These are phyloP conservation scores for Malurus leucopterus DNA, from an alignment of 2,797 vertebrate species.

Conservation along the genomic window DNA sequence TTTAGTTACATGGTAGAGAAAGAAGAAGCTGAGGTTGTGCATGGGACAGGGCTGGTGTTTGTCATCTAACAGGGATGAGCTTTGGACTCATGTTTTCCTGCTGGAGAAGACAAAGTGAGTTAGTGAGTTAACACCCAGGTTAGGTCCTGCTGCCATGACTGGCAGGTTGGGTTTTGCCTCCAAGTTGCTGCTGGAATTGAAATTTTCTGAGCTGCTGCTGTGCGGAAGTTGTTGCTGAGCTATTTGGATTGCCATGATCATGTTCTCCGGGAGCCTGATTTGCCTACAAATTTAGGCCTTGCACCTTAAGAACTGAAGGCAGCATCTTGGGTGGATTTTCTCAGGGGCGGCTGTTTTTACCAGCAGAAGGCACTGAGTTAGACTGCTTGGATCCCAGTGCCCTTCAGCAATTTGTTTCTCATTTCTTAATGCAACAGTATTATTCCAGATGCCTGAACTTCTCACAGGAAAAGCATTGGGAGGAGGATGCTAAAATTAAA, in stretches of 20 bases:
- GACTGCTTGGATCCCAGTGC: background rate
- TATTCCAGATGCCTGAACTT: background rate
- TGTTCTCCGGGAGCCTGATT: background rate
- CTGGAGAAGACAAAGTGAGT: background rate
- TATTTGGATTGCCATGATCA: background rate
- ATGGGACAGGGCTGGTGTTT: background rate
- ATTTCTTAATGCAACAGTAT: background rate
- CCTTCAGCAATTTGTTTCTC: background rate
- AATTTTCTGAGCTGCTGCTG: background rate
- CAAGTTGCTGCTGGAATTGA: background rate
- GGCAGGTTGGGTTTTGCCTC: background rate
- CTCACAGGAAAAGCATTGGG: background rate
- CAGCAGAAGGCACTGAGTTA: background rate
- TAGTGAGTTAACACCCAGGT: background rate
- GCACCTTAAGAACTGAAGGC: background rate
- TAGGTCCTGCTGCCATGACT: background rate
- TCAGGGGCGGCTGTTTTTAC: background rate
- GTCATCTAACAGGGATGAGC: background rate
- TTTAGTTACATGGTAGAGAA: background rate
- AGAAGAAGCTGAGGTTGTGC: background rate
- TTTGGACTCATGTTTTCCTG: background rate
- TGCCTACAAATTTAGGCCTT: background rate
- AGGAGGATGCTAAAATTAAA: slow-evolving; percentile 7
- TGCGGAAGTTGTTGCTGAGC: background rate
- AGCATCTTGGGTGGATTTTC: background rate